Evolutionary conservation across 92 coral and sea anemone species (phyloP), one percentile per base, ranked within the genome.

Genomic region (Porites evermanni): DNA sequence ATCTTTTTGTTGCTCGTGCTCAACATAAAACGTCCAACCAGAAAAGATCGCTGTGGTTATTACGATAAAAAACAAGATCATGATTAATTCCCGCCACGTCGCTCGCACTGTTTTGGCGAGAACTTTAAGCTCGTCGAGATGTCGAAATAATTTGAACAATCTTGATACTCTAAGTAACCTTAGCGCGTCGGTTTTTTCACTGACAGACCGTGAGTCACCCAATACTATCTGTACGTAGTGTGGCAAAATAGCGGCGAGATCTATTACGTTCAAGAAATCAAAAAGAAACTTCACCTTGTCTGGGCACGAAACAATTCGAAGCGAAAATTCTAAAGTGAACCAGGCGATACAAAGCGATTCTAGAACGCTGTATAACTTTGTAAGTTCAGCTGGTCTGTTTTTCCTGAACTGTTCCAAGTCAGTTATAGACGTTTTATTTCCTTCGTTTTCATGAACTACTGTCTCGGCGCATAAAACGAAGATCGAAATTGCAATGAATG

Each of bases 31-130:
- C 44, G 93, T 89, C 72, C 85, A 77, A 12, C 98, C 96, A 2
- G 99, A 92, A 69, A 97, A 91, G 10, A 95, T 83, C 2, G 94
- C 90, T 67, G 95, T 95, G 18, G 93, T 93, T 54, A 97, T 92
- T 52, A 91, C 12, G 12, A 89, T 88, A 51, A 95, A 97, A 83
- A 95, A 95, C 17, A 92, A 58, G 56, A 97, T 95, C 92, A 95
- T 95, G 21, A 88, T 20, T 5, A 97, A 88, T 64, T 97, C 98
- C 10, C 93, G 87, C 93, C 97, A 90, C 13, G 98, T 91, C 16
- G 98, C 94, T 17, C 89, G 88, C 21, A 97, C 86, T 1, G 99
- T 95, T 44, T 91, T 91, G 0, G 92, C 93, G 23, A 97, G 88
- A 32, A 97, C 92, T 87, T 85, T 94, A 8, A 97, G 89, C 61